A percentile compares a stretch with the other conserved stretches of the same genome.
phyloP scores from a whole-genome alignment of 2,113 vertebrate genomes.

The Steatornis caripensis region DNA sequence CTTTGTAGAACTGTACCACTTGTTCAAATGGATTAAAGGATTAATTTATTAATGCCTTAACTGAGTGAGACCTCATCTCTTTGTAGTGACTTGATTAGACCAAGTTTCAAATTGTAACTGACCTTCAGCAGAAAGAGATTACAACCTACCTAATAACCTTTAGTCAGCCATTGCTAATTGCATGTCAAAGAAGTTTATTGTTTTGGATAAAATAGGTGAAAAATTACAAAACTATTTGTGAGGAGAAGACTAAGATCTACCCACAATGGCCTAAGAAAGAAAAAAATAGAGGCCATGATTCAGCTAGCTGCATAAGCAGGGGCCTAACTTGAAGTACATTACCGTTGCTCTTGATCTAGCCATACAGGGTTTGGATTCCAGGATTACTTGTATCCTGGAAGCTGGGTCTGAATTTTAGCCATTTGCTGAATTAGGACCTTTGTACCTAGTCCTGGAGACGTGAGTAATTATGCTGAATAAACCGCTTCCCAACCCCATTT shows the following conservation, averaged over 20 bases:
- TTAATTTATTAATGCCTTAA: slow-evolving; percentile 62
- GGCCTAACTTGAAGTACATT: neutral
- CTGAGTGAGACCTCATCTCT: slow-evolving; percentile 30
- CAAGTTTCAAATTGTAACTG: slow-evolving; percentile 44
- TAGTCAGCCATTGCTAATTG: slow-evolving; percentile 23
- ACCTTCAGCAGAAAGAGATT: slow-evolving; percentile 47
- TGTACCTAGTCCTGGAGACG: neutral
- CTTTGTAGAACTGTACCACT: slow-evolving; percentile 5
- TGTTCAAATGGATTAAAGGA: slow-evolving; percentile 59
- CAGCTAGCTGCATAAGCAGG: neutral
- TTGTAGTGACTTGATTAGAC: slow-evolving; percentile 47
- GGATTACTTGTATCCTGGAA: neutral
- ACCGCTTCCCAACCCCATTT: neutral
- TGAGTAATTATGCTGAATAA: neutral
- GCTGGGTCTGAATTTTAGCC: neutral
- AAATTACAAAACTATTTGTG: neutral
- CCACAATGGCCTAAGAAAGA: neutral
- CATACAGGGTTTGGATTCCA: too few species aligned
- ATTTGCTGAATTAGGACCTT: neutral
- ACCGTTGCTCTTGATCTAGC: neutral
- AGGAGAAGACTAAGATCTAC: neutral
- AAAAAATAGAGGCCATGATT: neutral
- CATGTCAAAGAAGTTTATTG: neutral
- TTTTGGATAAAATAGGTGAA: neutral
- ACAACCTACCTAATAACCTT: slow-evolving; percentile 41